A percentile compares a stretch with the other conserved stretches of the same genome.
phyloP scores from a whole-genome alignment of 2,888 invertebrate species.

The Eupithecia insigniata region DNA sequence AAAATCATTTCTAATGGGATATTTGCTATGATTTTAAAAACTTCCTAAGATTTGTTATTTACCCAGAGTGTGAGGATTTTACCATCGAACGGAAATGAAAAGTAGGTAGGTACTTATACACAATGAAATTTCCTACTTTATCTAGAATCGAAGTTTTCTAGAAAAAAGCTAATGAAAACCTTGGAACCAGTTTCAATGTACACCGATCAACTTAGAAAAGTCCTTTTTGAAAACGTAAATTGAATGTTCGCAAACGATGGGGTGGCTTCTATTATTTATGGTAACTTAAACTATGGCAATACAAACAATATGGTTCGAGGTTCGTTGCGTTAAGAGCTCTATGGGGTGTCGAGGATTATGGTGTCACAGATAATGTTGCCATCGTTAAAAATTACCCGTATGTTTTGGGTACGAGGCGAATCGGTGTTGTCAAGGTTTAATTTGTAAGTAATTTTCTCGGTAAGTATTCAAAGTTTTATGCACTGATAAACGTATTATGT shows the following conservation, averaged over 20 bases:
- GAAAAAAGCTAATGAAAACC: neutral
- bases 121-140: neutral
- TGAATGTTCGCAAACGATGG: conserved; percentile 27
- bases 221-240: conserved; percentile 15
- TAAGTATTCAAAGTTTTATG: neutral
- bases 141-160: neutral
- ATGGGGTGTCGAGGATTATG: conserved; percentile 46
- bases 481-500: no score
- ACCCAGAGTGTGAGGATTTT: neutral
- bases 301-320: conserved; percentile 77
- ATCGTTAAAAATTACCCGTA: conserved; percentile 16
- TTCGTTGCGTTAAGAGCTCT: conserved; percentile 62
- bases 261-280: conserved; percentile 62
- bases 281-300: conserved; percentile 72
- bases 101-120: no score
- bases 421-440: neutral
- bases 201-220: conserved; percentile 16
- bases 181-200: conserved; percentile 40
- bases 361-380: conserved; percentile 20
- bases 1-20: no score
- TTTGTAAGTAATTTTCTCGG: neutral
- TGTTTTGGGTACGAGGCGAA: conserved; percentile 10
- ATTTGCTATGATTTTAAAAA: no score
- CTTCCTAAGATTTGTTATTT: neutral
- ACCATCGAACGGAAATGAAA: neutral